These are phyloP conservation scores for Rambutsinella grinnellia DNA, from an alignment of 2,888 invertebrate genomes.

Conservation along the genomic window DNA sequence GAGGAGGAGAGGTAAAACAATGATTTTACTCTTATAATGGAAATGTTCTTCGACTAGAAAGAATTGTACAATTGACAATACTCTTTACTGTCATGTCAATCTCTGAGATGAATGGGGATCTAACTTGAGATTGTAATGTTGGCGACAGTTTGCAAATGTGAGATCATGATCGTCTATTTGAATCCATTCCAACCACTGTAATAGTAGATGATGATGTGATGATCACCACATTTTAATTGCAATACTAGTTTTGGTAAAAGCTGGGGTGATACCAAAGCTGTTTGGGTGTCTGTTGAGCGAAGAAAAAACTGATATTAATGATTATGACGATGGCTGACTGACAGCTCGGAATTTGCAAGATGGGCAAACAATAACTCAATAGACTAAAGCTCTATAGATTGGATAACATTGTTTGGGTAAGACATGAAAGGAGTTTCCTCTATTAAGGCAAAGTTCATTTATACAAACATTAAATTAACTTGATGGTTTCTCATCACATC, in stretches of 20 bases:
- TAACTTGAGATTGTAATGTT: too few species aligned
- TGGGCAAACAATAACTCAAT: constrained; percentile 46
- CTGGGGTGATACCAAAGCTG: too few species aligned
- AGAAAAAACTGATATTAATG: constrained; percentile 22
- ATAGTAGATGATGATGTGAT: constrained; percentile 7
- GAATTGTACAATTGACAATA: too few species aligned
- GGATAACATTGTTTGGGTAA: too few species aligned
- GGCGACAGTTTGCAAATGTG: neutral
- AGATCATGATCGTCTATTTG: too few species aligned
- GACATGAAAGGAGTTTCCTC: too few species aligned
- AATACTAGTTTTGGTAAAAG: constrained; percentile 13
- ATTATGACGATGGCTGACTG: constrained; percentile 49
- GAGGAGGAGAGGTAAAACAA: constrained; percentile 12
- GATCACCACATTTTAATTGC: constrained; percentile 5
- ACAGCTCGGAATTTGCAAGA: constrained; percentile 42
- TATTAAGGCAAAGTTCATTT: neutral
- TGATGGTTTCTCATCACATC: too few species aligned
- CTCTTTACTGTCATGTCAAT: too few species aligned
- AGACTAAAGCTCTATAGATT: neutral
- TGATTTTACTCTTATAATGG: constrained; percentile 14
- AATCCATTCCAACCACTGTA: too few species aligned
- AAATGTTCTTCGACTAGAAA: neutral
- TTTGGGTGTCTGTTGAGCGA: neutral
- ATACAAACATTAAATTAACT: neutral
- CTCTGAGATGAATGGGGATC: too few species aligned